Evolutionary conservation across 2,113 vertebrate species (phyloP).

Genomic region (Phoenicopterus ruber): DNA sequence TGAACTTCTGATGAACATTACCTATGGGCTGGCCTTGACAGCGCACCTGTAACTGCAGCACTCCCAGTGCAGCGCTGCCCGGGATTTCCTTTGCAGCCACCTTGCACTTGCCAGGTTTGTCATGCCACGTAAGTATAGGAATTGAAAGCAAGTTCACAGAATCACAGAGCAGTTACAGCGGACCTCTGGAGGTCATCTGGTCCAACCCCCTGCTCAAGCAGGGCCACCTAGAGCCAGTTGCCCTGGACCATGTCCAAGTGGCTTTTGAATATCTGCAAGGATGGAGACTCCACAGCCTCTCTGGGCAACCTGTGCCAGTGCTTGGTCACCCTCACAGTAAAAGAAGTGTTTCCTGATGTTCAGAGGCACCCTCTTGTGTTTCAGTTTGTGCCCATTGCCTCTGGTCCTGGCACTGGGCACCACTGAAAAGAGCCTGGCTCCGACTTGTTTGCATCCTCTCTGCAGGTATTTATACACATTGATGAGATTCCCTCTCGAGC

Average conservation of each 20-base stretch:
- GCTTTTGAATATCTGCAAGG: neutral
- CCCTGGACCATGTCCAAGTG: neutral
- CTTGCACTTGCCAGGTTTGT: neutral
- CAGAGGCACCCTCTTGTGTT: neutral
- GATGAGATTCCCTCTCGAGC: neutral
- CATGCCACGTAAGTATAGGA: neutral
- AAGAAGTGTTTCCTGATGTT: neutral
- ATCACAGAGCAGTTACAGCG: neutral
- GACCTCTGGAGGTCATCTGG: neutral
- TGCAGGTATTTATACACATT: neutral
- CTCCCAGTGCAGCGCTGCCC: rapidly evolving
- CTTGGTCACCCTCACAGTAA: neutral
- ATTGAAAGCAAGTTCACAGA: neutral
- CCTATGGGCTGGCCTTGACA: neutral
- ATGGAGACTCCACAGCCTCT: neutral
- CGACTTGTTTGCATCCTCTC: neutral
- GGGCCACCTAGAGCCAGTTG: neutral
- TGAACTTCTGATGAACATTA: neutral
- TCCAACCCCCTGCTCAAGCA: neutral
- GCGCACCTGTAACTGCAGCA: neutral
- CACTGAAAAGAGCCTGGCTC: neutral
- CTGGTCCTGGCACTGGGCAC: neutral
- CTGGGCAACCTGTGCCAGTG: neutral
- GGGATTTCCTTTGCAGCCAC: neutral
- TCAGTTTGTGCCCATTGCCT: neutral